A percentile compares a stretch with the other conserved stretches of the same genome.
These are phyloP conservation scores for Heliconius cydno DNA, from an alignment of 2,888 invertebrate genomes.

Conservation along the genomic window DNA sequence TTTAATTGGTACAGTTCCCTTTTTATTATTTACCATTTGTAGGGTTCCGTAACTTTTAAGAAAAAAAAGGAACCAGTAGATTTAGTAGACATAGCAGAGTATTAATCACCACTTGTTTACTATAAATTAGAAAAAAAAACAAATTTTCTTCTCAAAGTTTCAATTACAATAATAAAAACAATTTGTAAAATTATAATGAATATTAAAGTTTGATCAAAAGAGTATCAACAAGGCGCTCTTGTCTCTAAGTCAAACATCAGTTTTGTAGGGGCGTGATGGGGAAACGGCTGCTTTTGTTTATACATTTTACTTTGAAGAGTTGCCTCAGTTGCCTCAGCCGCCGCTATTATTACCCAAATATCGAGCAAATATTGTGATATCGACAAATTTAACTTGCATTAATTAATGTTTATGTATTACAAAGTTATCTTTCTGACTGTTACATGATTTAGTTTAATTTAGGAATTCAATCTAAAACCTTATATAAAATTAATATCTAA, in stretches of 20 bases:
- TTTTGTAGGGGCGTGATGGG: constrained; percentile 1
- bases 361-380: constrained; percentile 17
- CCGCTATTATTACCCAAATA: constrained; percentile 11
- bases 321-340: background rate
- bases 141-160: too few species aligned
- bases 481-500: too few species aligned
- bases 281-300: constrained; percentile 16
- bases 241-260: constrained; percentile 15
- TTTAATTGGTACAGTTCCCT: too few species aligned
- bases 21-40: too few species aligned
- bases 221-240: constrained; percentile 16
- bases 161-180: background rate
- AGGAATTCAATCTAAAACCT: background rate
- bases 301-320: constrained; percentile 19
- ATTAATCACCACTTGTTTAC: too few species aligned
- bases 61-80: too few species aligned
- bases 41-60: too few species aligned
- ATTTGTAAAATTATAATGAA: constrained; percentile 18
- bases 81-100: too few species aligned
- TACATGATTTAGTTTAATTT: background rate
- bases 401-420: background rate
- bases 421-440: background rate
- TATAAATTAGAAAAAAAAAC: too few species aligned
- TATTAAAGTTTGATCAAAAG: constrained; percentile 19
- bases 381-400: background rate